Percentiles rank a stretch among this genome's conserved stretches.
These are phyloP conservation scores for Maconellicoccus hirsutus DNA, from an alignment of 1,140 invertebrate species.

Conservation along the genomic window DNA sequence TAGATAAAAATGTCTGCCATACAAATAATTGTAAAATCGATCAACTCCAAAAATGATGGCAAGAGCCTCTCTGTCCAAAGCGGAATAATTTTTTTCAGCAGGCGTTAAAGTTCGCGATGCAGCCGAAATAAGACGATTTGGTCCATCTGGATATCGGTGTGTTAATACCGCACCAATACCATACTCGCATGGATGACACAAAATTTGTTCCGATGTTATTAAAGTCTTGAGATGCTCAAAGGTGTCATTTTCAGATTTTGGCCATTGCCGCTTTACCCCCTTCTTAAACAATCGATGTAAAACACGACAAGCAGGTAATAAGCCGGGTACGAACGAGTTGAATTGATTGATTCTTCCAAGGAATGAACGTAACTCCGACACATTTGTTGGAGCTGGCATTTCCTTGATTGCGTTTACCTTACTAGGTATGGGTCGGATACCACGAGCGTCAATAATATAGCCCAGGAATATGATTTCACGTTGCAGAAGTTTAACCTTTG, in stretches of 20 bases:
- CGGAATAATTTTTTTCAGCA: slow-evolving; percentile 36
- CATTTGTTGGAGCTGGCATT: not conserved
- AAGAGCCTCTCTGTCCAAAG: slow-evolving; percentile 35
- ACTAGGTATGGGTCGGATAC: not conserved
- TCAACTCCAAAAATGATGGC: slow-evolving; percentile 37
- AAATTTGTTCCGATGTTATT: slow-evolving; percentile 25
- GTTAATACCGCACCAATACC: slow-evolving; percentile 31
- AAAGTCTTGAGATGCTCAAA: slow-evolving; percentile 27
- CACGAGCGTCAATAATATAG: not conserved
- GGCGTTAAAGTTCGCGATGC: slow-evolving; percentile 35
- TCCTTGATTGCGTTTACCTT: not conserved
- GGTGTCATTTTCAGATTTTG: not conserved
- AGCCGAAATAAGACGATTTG: slow-evolving; percentile 32
- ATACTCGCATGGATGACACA: slow-evolving; percentile 32
- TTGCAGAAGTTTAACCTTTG: not conserved
- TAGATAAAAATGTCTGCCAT: slow-evolving; percentile 38
- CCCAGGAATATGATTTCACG: not conserved
- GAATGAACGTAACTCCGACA: not conserved
- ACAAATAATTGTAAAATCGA: slow-evolving; percentile 39
- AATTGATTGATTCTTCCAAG: not conserved
- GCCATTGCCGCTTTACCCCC: not conserved
- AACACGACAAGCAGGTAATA: not conserved
- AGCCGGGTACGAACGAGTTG: not conserved
- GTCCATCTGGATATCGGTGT: slow-evolving; percentile 32
- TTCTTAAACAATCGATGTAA: not conserved